These are phyloP conservation scores for Austrolebias charrua DNA, from an alignment of 2,797 vertebrate genomes.

Conservation along the genomic window DNA sequence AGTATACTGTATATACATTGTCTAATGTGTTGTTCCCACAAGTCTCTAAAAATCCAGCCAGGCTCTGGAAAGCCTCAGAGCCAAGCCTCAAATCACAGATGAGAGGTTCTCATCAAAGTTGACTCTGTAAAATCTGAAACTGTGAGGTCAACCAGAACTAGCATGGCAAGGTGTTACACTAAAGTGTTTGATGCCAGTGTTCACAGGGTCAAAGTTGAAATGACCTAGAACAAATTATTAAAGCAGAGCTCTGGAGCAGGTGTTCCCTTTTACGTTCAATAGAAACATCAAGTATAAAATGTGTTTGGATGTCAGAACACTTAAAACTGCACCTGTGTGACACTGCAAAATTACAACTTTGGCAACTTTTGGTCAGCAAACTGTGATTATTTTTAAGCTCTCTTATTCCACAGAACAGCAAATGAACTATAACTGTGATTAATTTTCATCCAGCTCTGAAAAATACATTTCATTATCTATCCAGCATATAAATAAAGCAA, in stretches of 20 bases:
- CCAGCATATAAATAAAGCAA: too few species aligned
- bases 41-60: slow-evolving; percentile 19
- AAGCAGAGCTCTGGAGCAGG: slow-evolving; percentile 64
- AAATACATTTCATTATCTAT: not conserved
- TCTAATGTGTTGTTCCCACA: not conserved
- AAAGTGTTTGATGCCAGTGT: slow-evolving; percentile 72
- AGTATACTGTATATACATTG: slow-evolving; percentile 10
- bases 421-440: slow-evolving; percentile 4
- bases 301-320: slow-evolving; percentile 43
- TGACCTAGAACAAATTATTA: slow-evolving; percentile 63
- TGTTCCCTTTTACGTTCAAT: slow-evolving; percentile 69
- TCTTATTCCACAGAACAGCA: slow-evolving; percentile 3
- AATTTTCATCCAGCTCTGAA: slow-evolving; percentile 3
- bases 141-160: slow-evolving; percentile 60
- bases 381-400: slow-evolving; percentile 5
- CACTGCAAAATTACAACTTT: slow-evolving; percentile 21
- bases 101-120: slow-evolving; percentile 51
- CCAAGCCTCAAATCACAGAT: slow-evolving; percentile 28
- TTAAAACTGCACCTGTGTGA: slow-evolving; percentile 34
- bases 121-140: slow-evolving; percentile 56
- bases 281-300: slow-evolving; percentile 51
- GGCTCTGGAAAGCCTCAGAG: slow-evolving; percentile 60
- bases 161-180: slow-evolving; percentile 46
- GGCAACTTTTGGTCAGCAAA: slow-evolving; percentile 10
- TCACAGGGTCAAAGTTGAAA: slow-evolving; percentile 73